These are phyloP conservation scores for Tetrapedia diversipes DNA, from an alignment of 2,888 invertebrate genomes.

Conservation along the genomic window DNA sequence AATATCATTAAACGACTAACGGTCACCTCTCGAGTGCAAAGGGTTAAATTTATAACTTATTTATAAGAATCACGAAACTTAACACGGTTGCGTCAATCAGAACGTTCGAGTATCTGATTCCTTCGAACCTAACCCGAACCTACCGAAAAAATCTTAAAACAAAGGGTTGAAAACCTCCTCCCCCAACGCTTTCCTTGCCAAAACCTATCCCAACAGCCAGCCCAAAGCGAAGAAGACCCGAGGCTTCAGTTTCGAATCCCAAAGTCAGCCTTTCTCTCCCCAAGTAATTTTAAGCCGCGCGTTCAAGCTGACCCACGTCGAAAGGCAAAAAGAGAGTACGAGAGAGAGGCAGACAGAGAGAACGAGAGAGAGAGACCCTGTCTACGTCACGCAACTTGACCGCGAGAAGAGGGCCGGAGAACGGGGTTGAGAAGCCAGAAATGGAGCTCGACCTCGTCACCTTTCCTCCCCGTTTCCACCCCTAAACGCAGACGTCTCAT, in stretches of 20 bases:
- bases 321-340: neutral
- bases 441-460: slow-evolving; percentile 46
- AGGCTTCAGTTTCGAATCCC: neutral
- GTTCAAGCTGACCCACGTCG: slow-evolving; percentile 23
- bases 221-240: neutral
- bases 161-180: slow-evolving; percentile 11
- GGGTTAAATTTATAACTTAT: too few species aligned
- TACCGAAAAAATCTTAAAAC: neutral
- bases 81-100: neutral
- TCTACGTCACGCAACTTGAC: slow-evolving; percentile 32
- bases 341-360: neutral
- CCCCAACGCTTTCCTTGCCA: neutral
- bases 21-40: too few species aligned
- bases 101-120: too few species aligned
- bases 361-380: neutral
- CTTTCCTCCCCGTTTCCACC: slow-evolving; percentile 27
- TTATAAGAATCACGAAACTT: too few species aligned
- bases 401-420: slow-evolving; percentile 26
- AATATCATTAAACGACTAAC: too few species aligned
- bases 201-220: neutral
- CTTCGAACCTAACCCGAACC: neutral
- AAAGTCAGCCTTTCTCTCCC: neutral
- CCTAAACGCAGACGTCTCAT: slow-evolving; percentile 29
- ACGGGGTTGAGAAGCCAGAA: slow-evolving; percentile 40
- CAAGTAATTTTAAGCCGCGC: slow-evolving; percentile 13